These are phyloP conservation scores for Porphyrio hochstetteri DNA, from an alignment of 2,113 vertebrate genomes.

Conservation along the genomic window DNA sequence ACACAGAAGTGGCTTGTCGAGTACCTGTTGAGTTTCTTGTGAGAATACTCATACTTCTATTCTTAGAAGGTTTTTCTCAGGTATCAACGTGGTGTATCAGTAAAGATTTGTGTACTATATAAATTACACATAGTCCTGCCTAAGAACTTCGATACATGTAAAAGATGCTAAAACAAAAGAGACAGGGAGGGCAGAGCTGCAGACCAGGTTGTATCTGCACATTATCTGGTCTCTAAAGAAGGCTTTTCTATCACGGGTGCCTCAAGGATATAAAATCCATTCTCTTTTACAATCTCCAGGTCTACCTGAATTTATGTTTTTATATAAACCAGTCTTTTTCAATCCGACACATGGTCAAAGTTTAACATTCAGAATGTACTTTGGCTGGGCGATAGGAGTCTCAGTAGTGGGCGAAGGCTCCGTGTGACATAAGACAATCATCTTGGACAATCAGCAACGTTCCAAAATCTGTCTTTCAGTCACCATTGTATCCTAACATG, in stretches of 20 bases:
- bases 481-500: background rate
- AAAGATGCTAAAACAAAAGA: background rate
- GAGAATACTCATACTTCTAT: background rate
- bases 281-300: background rate
- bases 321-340: background rate
- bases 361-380: background rate
- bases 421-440: background rate
- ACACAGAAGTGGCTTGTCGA: background rate
- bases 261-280: background rate
- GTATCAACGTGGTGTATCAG: background rate
- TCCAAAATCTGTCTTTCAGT: background rate
- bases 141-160: background rate
- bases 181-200: background rate
- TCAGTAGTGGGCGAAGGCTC: background rate
- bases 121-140: background rate
- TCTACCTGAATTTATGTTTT: background rate
- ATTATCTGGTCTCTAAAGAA: background rate
- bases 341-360: background rate
- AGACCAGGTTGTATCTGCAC: background rate
- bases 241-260: fast-evolving
- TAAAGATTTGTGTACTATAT: background rate
- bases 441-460: background rate
- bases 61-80: background rate
- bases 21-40: background rate
- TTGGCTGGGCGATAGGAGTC: background rate